phyloP scores from a whole-genome alignment of 1,140 invertebrate species.

The Frieseomelitta varia region DNA sequence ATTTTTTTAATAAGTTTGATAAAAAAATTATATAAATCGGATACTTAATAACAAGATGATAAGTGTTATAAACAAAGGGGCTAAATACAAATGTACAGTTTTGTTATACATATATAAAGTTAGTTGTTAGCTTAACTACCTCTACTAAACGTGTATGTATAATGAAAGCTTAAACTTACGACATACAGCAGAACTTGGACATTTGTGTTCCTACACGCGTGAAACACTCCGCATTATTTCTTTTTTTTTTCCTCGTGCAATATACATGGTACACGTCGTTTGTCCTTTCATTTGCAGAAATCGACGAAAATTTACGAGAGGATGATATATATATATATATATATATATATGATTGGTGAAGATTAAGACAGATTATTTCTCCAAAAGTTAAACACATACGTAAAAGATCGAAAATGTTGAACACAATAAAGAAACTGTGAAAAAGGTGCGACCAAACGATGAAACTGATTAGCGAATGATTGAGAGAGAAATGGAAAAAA shows the following conservation, averaged over 20 bases:
- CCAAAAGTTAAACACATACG: not conserved
- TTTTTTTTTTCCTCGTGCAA: not conserved
- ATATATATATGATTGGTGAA: too few relatives aligned
- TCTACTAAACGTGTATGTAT: conserved; percentile 67
- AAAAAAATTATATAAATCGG: conserved; percentile 83
- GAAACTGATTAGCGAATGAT: not conserved
- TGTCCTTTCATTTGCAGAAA: not conserved
- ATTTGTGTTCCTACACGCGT: not conserved
- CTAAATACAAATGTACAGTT: conserved; percentile 83
- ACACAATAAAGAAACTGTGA: not conserved
- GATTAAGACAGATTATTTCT: too few relatives aligned
- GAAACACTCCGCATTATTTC: not conserved
- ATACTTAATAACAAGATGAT: conserved; percentile 83
- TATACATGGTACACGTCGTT: not conserved
- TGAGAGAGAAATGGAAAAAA: not conserved
- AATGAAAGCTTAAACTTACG: conserved; percentile 78
- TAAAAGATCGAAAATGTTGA: not conserved
- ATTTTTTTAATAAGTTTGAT: conserved; percentile 83
- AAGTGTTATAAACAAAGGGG: conserved; percentile 82
- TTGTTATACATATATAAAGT: conserved; percentile 76
- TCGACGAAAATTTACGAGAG: not conserved
- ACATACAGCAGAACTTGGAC: conserved; percentile 68
- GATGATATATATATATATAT: not conserved
- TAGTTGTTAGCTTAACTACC: conserved; percentile 78
- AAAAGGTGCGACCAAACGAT: not conserved